phyloP scores from a whole-genome alignment of 2,797 vertebrate genomes.

The Pseudomugil tenellus region DNA sequence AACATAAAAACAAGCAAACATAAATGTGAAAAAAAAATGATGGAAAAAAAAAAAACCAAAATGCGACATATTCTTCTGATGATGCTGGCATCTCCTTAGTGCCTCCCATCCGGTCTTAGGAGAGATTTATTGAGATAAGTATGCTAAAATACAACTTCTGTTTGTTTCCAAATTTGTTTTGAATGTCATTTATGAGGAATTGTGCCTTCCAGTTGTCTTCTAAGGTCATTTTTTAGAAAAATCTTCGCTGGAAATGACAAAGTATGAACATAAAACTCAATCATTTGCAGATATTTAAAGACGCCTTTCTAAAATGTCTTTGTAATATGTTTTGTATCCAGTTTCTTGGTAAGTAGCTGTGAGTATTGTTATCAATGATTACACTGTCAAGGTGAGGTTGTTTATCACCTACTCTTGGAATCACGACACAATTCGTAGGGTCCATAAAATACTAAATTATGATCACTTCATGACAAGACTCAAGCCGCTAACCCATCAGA shows the following conservation, averaged over 20 bases:
- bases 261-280: too few relatives aligned
- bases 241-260: too few relatives aligned
- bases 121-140: background rate
- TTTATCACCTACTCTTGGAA: background rate
- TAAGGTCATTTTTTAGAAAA: background rate
- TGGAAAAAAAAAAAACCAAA: constrained; percentile 24
- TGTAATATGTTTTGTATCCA: too few relatives aligned
- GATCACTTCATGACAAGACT: background rate
- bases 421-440: background rate
- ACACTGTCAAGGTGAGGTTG: background rate
- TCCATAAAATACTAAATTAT: background rate
- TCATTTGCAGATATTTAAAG: too few relatives aligned
- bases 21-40: constrained; percentile 44
- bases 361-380: background rate
- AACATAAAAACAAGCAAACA: constrained; percentile 51
- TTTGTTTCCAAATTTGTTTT: background rate
- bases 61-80: constrained; percentile 6
- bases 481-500: background rate
- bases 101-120: constrained; percentile 1
- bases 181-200: background rate
- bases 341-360: background rate
- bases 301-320: too few relatives aligned
- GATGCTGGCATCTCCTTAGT: background rate
- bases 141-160: background rate
- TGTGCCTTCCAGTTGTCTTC: background rate